These are phyloP conservation scores for Lottia scabra DNA, from an alignment of 2,888 invertebrate genomes.

Conservation along the genomic window DNA sequence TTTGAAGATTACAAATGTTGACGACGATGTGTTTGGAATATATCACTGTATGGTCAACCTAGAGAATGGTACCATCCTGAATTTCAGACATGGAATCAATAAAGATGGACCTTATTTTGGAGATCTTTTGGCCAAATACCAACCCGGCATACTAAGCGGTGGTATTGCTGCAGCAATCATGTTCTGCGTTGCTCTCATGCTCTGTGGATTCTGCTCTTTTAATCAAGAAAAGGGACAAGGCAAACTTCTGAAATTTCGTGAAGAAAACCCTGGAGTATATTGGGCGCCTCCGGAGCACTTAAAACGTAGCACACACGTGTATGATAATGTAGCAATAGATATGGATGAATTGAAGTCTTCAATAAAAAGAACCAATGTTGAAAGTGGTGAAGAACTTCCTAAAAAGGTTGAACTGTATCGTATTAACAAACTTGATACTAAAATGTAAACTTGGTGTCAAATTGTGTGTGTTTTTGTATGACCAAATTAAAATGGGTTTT, in stretches of 20 bases:
- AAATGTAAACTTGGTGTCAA: too few species aligned
- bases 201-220: conserved; percentile 20
- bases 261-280: not conserved
- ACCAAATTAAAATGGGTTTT: too few species aligned
- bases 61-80: not conserved
- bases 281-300: not conserved
- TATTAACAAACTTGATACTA: too few species aligned
- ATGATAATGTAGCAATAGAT: too few species aligned
- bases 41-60: not conserved
- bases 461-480: too few species aligned
- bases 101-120: conserved; percentile 9
- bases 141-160: not conserved
- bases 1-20: conserved; percentile 2
- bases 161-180: conserved; percentile 17
- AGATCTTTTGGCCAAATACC: conserved; percentile 9
- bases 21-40: not conserved
- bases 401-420: too few species aligned
- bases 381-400: too few species aligned
- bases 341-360: too few species aligned
- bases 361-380: too few species aligned
- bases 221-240: conserved; percentile 17
- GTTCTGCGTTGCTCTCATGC: conserved; percentile 7
- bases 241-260: not conserved
- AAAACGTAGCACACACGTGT: too few species aligned
- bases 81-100: conserved; percentile 13